Evolutionary conservation across 2,797 vertebrate genomes (phyloP).

Genomic region (Cynodonichthys magdalenae): DNA sequence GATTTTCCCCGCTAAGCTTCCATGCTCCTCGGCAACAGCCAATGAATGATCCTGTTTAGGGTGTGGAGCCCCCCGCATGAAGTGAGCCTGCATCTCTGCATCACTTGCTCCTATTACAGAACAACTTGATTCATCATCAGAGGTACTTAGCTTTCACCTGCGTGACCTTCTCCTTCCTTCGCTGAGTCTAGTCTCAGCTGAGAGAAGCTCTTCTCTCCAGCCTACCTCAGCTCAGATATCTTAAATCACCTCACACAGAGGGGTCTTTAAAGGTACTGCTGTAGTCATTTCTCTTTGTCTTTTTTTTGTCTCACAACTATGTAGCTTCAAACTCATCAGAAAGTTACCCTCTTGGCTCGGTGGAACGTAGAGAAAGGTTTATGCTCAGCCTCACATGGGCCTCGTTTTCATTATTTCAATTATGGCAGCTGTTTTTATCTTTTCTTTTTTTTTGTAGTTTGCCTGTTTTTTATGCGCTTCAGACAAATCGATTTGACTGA

Average conservation of each 20-base stretch:
- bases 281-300: slow-evolving; percentile 53
- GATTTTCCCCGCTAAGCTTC: slow-evolving; percentile 44
- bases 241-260: slow-evolving; percentile 65
- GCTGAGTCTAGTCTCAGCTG: slow-evolving; percentile 69
- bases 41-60: slow-evolving; percentile 50
- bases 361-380: slow-evolving; percentile 48
- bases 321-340: slow-evolving; percentile 61
- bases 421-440: slow-evolving; percentile 83
- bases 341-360: slow-evolving; percentile 35
- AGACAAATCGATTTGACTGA: slow-evolving; percentile 80
- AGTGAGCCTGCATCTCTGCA: slow-evolving; percentile 56
- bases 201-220: slow-evolving; percentile 72
- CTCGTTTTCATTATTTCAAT: slow-evolving; percentile 80
- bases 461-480: slow-evolving; percentile 57
- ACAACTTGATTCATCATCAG: slow-evolving; percentile 57
- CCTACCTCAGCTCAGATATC: slow-evolving; percentile 85
- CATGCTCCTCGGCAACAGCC: slow-evolving; percentile 55
- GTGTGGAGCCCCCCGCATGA: slow-evolving; percentile 49
- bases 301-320: slow-evolving; percentile 44
- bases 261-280: slow-evolving; percentile 78
- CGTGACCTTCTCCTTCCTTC: slow-evolving; percentile 55
- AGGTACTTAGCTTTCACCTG: slow-evolving; percentile 66
- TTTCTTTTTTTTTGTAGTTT: slow-evolving; percentile 51
- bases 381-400: slow-evolving; percentile 63
- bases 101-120: slow-evolving; percentile 34